phyloP scores from a whole-genome alignment of 2,888 invertebrate genomes.

The Ischnura elegans region DNA sequence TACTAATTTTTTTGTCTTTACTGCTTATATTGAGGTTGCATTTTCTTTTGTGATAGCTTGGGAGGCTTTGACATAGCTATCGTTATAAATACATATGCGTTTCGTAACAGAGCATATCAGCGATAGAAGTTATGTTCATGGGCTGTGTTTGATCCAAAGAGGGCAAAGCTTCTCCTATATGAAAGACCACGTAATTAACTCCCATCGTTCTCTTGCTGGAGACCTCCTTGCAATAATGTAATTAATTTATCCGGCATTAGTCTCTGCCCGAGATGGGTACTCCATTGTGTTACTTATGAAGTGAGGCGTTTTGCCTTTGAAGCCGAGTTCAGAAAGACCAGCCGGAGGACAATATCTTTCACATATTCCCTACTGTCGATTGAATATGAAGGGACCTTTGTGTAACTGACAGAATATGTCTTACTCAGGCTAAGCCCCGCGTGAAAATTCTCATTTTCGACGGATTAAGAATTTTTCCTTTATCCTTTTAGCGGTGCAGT shows the following conservation, averaged over 20 bases:
- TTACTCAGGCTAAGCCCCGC: too few species aligned
- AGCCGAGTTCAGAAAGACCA: not conserved
- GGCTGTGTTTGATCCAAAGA: too few species aligned
- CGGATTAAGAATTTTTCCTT: too few species aligned
- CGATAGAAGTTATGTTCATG: too few species aligned
- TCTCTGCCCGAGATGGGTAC: not conserved
- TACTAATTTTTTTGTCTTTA: too few species aligned
- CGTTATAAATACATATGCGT: too few species aligned
- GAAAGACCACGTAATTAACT: not conserved
- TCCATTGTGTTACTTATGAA: not conserved
- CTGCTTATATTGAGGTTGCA: too few species aligned
- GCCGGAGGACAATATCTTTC: not conserved
- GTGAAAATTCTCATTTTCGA: too few species aligned
- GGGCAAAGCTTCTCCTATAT: not conserved
- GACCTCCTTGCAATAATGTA: not conserved
- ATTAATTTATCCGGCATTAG: not conserved
- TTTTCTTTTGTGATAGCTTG: too few species aligned
- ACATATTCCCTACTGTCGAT: not conserved
- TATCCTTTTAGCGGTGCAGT: too few species aligned
- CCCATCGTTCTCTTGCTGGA: not conserved
- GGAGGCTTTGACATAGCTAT: too few species aligned
- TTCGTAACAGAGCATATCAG: too few species aligned
- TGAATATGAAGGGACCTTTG: not conserved
- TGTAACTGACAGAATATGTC: not conserved
- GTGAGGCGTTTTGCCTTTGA: not conserved